Evolutionary conservation across 2,888 invertebrate genomes (phyloP), one percentile per base, ranked within the genome.

Genomic region (Troides aeacus): DNA sequence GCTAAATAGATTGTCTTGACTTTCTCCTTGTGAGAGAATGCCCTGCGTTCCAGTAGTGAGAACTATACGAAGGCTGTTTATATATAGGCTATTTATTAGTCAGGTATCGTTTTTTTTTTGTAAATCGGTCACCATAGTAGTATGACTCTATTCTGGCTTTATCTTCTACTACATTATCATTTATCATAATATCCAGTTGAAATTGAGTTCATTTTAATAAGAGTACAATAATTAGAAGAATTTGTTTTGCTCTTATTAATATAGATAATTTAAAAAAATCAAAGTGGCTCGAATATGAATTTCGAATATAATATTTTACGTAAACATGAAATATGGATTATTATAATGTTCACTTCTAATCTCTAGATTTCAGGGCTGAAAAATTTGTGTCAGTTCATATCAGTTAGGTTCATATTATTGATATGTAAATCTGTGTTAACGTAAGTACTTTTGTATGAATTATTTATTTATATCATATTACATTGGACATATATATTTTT

Each of bases 291-390:
- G 30, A 30, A 0, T 30, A 30, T 53, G n/a, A 53, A 53, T n/a
- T 53, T 53, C 6, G 0, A 53, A 53, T n/a, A 53, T 53, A 7
- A 53, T 53, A n/a, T n/a, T 53, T 53, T 18, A 18, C n/a, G n/a
- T 53, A n/a, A 53, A 53, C 18, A 53, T n/a, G n/a, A n/a, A 53
- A 5, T 53, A n/a, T 18, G 53, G 53, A 53, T 53, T n/a, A 53
- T n/a, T 12, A 53, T 53, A 12, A 7, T 53, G 5, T 53, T 53
- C n/a, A 3, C 4, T 12, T 53, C n/a, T 53, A 18, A n/a, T 53
- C 53, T 53, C 53, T n/a, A 42, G 62, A 62, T 46, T 30, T 24
- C 57, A 62, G 53, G n/a, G 3, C 57, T 24, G 23, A 58, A 58
- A 58, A 58, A n/a, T 23, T 23, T 58, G 57, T 58, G 23, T 23